phyloP scores from a whole-genome alignment of 2,113 vertebrate genomes.

The Callopanchax toddi region DNA sequence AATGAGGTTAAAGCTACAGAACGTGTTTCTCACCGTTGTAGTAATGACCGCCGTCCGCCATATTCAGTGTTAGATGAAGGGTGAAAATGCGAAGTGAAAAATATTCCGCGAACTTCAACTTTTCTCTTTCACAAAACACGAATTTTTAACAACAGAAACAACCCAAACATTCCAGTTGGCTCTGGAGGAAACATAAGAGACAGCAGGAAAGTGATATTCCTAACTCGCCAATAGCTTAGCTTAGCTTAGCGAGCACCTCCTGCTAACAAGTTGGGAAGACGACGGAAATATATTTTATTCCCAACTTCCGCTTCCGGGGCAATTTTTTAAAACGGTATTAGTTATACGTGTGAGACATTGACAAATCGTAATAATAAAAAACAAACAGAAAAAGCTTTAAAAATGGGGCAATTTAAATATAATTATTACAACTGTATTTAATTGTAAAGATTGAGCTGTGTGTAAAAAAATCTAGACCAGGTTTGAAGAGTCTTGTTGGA shows the following conservation, averaged over 20 bases:
- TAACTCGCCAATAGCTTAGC: background rate
- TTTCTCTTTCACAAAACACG: slow-evolving; percentile 9
- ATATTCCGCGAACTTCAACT: background rate
- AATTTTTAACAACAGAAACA: background rate
- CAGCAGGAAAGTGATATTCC: background rate
- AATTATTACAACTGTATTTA: too few relatives aligned
- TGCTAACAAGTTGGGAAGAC: slow-evolving; percentile 4
- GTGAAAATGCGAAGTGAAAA: slow-evolving; percentile 2
- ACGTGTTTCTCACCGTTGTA: slow-evolving; percentile 71
- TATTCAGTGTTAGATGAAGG: slow-evolving; percentile 48
- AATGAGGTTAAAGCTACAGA: background rate
- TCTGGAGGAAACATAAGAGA: slow-evolving; percentile 1
- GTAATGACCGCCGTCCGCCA: slow-evolving; percentile 76
- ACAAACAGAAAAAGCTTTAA: too few relatives aligned
- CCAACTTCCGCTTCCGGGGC: slow-evolving; percentile 33
- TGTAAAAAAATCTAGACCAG: too few relatives aligned
- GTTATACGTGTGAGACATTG: too few relatives aligned
- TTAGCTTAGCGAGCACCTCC: slow-evolving; percentile 27
- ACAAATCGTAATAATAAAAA: too few relatives aligned
- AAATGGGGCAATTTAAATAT: too few relatives aligned
- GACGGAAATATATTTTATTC: slow-evolving; percentile 16
- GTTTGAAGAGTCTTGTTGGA: too few relatives aligned
- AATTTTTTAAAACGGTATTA: too few relatives aligned
- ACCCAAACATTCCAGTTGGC: background rate
- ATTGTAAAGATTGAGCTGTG: too few relatives aligned